phyloP scores from a whole-genome alignment of 35 echinoderm and acorn worm species.

The Diadema setosum region DNA sequence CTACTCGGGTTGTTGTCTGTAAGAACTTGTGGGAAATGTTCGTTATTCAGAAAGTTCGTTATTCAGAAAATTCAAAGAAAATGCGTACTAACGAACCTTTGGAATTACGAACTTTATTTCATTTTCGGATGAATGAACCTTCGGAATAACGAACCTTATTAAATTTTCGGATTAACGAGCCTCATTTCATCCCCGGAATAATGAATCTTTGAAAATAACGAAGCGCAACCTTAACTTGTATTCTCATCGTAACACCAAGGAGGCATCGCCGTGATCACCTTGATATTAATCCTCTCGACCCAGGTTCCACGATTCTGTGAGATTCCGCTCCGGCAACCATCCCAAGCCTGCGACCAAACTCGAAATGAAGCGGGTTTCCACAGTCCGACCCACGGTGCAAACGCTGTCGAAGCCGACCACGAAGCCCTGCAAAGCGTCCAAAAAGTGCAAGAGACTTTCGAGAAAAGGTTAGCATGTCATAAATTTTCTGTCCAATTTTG shows the following conservation, averaged over 20 bases:
- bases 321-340: not conserved
- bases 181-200: not conserved
- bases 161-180: not conserved
- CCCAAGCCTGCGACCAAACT: not conserved
- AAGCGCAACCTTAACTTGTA: not conserved
- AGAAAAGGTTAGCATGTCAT: not conserved
- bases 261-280: too few relatives aligned
- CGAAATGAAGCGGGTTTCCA: not conserved
- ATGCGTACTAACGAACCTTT: too few relatives aligned
- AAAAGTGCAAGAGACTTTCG: not conserved
- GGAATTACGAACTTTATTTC: too few relatives aligned
- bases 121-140: too few relatives aligned
- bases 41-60: too few relatives aligned
- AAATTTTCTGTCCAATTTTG: too few relatives aligned
- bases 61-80: too few relatives aligned
- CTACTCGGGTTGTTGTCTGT: too few relatives aligned
- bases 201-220: not conserved
- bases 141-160: too few relatives aligned
- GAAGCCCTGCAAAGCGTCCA: not conserved
- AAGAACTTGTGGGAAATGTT: too few relatives aligned
- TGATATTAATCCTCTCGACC: too few relatives aligned
- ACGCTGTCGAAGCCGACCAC: not conserved
- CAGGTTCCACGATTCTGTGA: conserved; percentile 1
- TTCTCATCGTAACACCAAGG: too few relatives aligned
- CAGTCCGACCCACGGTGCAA: not conserved